phyloP scores from a whole-genome alignment of 2,113 vertebrate species.

The Oxygymnocypris stewartii region DNA sequence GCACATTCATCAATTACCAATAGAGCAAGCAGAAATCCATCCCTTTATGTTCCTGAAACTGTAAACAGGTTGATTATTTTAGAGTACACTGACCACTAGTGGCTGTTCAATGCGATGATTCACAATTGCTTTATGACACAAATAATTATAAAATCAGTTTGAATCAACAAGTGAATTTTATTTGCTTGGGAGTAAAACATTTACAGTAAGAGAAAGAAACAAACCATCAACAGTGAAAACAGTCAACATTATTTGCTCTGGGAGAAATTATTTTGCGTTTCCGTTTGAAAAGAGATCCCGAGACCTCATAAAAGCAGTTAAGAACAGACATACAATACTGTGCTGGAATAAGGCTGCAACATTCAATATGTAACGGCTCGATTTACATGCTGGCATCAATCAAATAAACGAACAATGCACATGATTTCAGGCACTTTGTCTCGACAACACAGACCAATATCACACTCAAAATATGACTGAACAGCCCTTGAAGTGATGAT shows the following conservation, averaged over 20 bases:
- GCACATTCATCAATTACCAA: background rate
- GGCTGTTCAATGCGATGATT: background rate
- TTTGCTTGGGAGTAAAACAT: background rate
- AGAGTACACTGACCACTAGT: constrained; percentile 10
- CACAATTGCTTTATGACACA: background rate
- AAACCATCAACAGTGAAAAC: background rate
- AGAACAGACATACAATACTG: background rate
- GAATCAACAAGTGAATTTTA: background rate
- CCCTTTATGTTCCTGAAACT: background rate
- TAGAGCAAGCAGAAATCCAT: background rate
- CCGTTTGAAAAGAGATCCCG: background rate
- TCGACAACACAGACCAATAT: background rate
- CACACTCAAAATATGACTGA: background rate
- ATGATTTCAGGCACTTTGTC: constrained; percentile 45
- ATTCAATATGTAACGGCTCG: constrained; percentile 15
- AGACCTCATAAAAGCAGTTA: background rate
- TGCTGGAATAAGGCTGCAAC: constrained; percentile 23
- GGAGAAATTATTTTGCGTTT: background rate
- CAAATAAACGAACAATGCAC: background rate
- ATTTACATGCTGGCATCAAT: background rate
- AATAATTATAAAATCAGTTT: background rate
- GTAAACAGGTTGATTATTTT: background rate
- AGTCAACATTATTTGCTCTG: background rate
- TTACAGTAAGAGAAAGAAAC: background rate
- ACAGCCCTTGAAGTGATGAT: constrained; percentile 42